These are phyloP conservation scores for Taurulus bubalis DNA, from an alignment of 2,113 vertebrate species.

Conservation along the genomic window DNA sequence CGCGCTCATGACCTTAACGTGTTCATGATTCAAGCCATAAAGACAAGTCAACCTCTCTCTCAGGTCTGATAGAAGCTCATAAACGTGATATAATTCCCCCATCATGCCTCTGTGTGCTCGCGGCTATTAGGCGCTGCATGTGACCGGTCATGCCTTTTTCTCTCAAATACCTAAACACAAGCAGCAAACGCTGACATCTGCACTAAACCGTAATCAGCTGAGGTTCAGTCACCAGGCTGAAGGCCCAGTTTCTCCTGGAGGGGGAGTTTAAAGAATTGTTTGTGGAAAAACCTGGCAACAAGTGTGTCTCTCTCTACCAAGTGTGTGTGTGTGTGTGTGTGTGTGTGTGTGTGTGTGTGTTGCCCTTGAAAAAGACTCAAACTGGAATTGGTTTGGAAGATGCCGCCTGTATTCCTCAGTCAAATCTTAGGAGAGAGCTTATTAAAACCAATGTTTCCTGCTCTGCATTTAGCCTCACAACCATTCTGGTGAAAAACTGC, in stretches of 20 bases:
- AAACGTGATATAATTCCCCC: not conserved
- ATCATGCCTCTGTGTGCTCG: slow-evolving; percentile 36
- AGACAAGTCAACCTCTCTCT: too few species aligned
- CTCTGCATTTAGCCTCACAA: too few species aligned
- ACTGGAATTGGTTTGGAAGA: not conserved
- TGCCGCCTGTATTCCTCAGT: too few species aligned
- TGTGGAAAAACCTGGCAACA: not conserved
- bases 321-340: too few species aligned
- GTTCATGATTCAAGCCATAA: rapidly evolving
- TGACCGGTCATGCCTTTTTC: slow-evolving; percentile 77
- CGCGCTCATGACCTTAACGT: not conserved
- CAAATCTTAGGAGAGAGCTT: not conserved
- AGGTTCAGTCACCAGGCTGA: slow-evolving; percentile 43
- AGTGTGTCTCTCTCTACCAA: too few species aligned
- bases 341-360: too few species aligned
- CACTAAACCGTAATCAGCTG: slow-evolving; percentile 59
- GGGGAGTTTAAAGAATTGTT: not conserved
- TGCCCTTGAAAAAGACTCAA: not conserved
- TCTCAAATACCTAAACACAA: slow-evolving; percentile 64
- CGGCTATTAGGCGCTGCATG: slow-evolving; percentile 65
- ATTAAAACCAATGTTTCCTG: not conserved
- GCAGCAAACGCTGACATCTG: slow-evolving; percentile 47
- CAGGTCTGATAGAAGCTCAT: not conserved
- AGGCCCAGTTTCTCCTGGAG: not conserved
- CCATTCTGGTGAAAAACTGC: not conserved